A percentile compares a stretch with the other conserved stretches of the same genome.
Evolutionary conservation across 2,888 invertebrate genomes (phyloP).

Genomic region (Limnephilus rhombicus): DNA sequence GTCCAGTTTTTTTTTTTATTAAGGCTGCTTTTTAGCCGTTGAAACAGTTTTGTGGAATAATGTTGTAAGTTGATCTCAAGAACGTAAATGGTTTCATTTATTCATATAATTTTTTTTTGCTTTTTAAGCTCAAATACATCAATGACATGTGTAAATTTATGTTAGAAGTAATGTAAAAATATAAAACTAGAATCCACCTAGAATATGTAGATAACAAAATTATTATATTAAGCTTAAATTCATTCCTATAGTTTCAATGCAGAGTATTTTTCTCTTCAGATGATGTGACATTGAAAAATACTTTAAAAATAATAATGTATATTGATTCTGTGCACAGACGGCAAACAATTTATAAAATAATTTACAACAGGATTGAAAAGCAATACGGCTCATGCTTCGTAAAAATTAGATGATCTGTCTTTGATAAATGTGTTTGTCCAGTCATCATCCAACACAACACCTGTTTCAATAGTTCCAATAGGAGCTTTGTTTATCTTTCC

Average conservation of each 20-base stretch:
- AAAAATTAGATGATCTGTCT: not conserved
- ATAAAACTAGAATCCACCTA: not conserved
- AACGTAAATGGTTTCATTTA: too few species aligned
- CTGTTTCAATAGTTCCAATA: constrained; percentile 5
- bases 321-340: not conserved
- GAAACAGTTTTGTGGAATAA: too few species aligned
- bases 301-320: not conserved
- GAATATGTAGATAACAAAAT: not conserved
- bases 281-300: not conserved
- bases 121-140: too few species aligned
- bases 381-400: not conserved
- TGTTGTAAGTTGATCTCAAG: too few species aligned
- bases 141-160: too few species aligned
- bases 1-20: too few species aligned
- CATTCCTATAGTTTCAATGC: not conserved
- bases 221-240: not conserved
- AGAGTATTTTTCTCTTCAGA: not conserved
- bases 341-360: not conserved
- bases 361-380: not conserved
- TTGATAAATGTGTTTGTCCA: not conserved
- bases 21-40: too few species aligned
- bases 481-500: constrained; percentile 29
- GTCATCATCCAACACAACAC: not conserved
- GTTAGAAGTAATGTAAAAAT: not conserved
- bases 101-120: too few species aligned